Evolutionary conservation across 2,113 vertebrate species (phyloP).

Genomic region (Lucifuga dentata): DNA sequence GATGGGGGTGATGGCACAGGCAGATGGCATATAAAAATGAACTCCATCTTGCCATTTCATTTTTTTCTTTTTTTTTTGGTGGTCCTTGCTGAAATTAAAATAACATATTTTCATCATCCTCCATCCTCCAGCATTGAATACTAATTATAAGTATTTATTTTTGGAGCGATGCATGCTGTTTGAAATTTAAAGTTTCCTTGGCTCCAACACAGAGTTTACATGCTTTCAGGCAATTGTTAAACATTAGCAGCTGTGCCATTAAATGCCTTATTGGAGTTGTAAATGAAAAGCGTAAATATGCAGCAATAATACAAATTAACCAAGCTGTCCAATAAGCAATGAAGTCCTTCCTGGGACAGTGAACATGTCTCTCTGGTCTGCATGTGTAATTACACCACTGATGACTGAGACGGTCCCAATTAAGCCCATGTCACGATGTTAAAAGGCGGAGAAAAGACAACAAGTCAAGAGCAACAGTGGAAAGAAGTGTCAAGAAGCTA

Average conservation of each 20-base stretch:
- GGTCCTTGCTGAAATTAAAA: constrained; percentile 27
- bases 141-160: not conserved
- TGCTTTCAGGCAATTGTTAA: constrained; percentile 31
- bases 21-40: constrained; percentile 69
- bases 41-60: constrained; percentile 34
- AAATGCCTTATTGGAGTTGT: constrained; percentile 28
- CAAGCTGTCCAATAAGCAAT: constrained; percentile 40
- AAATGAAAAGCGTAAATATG: constrained; percentile 46
- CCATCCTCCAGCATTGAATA: constrained; percentile 18
- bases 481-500: constrained; percentile 7
- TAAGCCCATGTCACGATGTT: constrained; percentile 45
- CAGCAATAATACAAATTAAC: constrained; percentile 26
- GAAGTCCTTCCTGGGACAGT: constrained; percentile 21
- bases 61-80: constrained; percentile 16
- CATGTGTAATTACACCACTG: constrained; percentile 54
- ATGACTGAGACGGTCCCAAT: constrained; percentile 50
- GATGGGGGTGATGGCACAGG: constrained; percentile 38
- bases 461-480: constrained; percentile 7
- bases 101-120: constrained; percentile 19
- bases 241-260: constrained; percentile 43
- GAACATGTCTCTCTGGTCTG: constrained; percentile 45
- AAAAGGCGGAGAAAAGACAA: constrained; percentile 39
- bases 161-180: not conserved
- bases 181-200: not conserved
- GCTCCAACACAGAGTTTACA: not conserved